Conservation (phyloP, 2,797 vertebrate genomes). For the Malacoraja senta region DNA sequence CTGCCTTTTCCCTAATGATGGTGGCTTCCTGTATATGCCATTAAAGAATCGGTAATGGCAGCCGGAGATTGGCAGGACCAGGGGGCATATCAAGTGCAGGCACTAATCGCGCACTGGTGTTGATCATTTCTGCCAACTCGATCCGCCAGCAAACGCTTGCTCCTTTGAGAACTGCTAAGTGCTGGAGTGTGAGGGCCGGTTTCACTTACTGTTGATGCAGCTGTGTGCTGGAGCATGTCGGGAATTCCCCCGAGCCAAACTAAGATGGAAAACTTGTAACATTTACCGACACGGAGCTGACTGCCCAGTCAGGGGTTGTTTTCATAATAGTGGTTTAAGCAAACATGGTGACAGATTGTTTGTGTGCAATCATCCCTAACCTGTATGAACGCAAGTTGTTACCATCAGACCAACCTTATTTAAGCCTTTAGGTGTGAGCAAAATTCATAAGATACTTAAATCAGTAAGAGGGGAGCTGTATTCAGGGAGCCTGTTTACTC, state of each 20-base stretch:
- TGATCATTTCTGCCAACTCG: conserved; percentile 49
- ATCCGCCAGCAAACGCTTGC: conserved; percentile 47
- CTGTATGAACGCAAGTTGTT: neutral
- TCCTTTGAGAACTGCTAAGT: conserved; percentile 53
- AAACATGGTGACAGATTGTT: conserved; percentile 34
- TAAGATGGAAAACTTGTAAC: conserved; percentile 27
- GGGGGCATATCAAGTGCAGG: conserved; percentile 17
- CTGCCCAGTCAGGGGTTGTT: conserved; percentile 26
- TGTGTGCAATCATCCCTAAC: conserved; percentile 1
- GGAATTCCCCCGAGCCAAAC: conserved; percentile 49
- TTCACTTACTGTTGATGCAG: conserved; percentile 54
- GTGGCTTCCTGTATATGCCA: conserved; percentile 28
- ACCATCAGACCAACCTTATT: neutral
- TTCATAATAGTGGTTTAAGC: conserved; percentile 29
- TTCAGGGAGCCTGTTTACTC: neutral
- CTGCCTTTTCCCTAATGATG: neutral
- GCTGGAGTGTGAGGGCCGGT: conserved; percentile 51
- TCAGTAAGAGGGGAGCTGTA: neutral
- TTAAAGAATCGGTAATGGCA: conserved; percentile 3
- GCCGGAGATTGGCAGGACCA: conserved; percentile 24
- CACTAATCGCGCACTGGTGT: conserved; percentile 42
- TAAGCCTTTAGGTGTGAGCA: neutral
- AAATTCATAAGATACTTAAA: neutral
- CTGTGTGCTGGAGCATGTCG: conserved; percentile 52
- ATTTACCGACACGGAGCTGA: conserved; percentile 4